phyloP scores from a whole-genome alignment of 1,140 invertebrate genomes.

The Drosophila sturtevanti region DNA sequence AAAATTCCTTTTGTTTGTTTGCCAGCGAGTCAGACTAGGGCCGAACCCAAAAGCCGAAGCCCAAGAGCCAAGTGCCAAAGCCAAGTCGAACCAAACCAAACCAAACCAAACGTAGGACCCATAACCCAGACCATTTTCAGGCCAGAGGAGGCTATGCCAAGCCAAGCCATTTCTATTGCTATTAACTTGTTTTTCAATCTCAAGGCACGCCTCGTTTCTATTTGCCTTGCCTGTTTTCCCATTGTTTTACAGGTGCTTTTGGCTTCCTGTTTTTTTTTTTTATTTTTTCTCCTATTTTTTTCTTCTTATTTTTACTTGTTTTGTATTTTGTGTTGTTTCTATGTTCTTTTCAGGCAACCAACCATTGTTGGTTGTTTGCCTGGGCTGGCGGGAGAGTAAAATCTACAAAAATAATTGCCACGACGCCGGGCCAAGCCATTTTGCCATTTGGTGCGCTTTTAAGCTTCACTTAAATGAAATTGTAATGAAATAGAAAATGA shows the following conservation, averaged over 20 bases:
- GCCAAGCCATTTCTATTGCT: conserved; percentile 55
- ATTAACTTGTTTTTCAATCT: conserved; percentile 80
- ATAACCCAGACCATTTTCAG: conserved; percentile 29
- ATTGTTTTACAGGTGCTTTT: conserved; percentile 72
- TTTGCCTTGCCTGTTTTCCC: conserved; percentile 41
- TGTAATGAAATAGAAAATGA: conserved; percentile 79
- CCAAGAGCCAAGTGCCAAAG: conserved; percentile 11
- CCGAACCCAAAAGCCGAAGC: conserved; percentile 8
- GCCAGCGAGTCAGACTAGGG: conserved; percentile 8
- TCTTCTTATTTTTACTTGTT: conserved; percentile 33
- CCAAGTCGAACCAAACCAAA: not conserved
- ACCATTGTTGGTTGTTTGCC: conserved; percentile 32
- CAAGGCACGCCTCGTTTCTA: conserved; percentile 58
- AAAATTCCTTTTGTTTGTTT: conserved; percentile 63
- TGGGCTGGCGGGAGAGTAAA: conserved; percentile 30
- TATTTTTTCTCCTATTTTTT: conserved; percentile 29
- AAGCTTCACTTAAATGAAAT: conserved; percentile 80
- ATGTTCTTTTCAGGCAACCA: conserved; percentile 11
- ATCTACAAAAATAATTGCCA: conserved; percentile 80
- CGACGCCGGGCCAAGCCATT: conserved; percentile 63
- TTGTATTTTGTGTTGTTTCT: conserved; percentile 52
- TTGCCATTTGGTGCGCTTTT: conserved; percentile 75
- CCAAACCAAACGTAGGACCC: not conserved
- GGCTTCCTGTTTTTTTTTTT: conserved; percentile 21
- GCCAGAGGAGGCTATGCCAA: not conserved